These are phyloP conservation scores for Oxyteleia sp. DNA, from an alignment of 2,888 invertebrate genomes.

Conservation along the genomic window DNA sequence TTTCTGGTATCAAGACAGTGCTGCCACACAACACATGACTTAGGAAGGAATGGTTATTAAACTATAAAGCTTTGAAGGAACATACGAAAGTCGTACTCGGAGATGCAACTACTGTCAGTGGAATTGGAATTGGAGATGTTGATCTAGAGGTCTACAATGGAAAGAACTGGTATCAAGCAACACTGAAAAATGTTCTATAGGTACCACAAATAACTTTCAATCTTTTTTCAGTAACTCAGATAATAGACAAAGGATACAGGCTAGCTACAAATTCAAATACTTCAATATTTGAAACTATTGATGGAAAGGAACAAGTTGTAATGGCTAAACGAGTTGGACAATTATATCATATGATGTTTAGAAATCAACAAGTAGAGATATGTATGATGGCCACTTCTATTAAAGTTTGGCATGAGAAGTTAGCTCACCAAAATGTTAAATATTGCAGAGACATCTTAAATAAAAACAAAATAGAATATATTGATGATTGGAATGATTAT, in stretches of 20 bases:
- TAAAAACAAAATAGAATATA: constrained; percentile 68
- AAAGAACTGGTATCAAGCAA: background rate
- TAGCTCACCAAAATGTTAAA: constrained; percentile 78
- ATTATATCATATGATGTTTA: background rate
- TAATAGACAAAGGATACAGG: background rate
- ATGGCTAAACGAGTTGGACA: background rate
- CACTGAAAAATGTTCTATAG: background rate
- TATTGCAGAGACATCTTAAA: constrained; percentile 74
- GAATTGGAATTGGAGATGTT: background rate
- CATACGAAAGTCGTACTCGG: background rate
- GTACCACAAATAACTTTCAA: background rate
- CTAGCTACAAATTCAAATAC: background rate
- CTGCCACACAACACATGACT: background rate
- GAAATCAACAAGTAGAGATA: constrained; percentile 46
- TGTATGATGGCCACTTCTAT: constrained; percentile 66
- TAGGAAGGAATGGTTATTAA: background rate
- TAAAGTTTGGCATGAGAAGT: constrained; percentile 77
- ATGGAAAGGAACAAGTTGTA: background rate
- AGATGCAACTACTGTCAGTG: too few species aligned
- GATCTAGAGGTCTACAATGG: background rate
- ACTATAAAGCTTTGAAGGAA: background rate
- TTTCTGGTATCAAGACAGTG: background rate
- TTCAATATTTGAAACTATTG: background rate
- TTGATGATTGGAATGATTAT: constrained; percentile 72
- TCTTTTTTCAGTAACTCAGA: background rate